Evolutionary conservation across 2,888 invertebrate genomes (phyloP).

Genomic region (Magallana nippona): DNA sequence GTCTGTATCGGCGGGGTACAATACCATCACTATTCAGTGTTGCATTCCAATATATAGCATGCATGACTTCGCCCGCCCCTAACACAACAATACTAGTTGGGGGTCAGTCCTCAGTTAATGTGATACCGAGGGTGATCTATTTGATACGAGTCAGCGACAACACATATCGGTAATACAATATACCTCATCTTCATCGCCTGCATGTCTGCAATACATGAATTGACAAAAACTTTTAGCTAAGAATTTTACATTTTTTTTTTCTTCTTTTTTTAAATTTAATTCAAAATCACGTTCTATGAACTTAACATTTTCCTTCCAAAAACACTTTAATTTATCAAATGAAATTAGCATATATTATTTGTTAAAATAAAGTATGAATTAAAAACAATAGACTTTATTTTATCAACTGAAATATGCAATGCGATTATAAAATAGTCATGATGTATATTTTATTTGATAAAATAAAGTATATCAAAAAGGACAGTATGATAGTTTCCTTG

Average conservation of each 20-base stretch:
- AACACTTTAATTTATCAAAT: too few relatives aligned
- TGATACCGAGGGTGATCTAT: constrained; percentile 26
- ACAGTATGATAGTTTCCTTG: too few relatives aligned
- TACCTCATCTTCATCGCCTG: neutral
- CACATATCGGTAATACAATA: neutral
- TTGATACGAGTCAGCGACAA: constrained; percentile 18
- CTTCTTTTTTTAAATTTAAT: neutral
- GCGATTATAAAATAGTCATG: too few relatives aligned
- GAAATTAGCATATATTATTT: too few relatives aligned
- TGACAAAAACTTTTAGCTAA: neutral
- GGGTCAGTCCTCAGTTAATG: constrained; percentile 7
- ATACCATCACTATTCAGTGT: constrained; percentile 6
- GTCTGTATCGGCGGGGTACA: neutral
- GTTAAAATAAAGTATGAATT: too few relatives aligned
- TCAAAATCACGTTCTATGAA: too few relatives aligned
- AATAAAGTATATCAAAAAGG: too few relatives aligned
- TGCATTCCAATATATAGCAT: constrained; percentile 25
- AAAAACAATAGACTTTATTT: too few relatives aligned
- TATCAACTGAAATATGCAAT: too few relatives aligned
- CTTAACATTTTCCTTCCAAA: too few relatives aligned
- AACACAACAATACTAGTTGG: constrained; percentile 4
- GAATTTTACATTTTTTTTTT: neutral
- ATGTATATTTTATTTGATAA: too few relatives aligned
- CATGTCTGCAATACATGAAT: neutral
- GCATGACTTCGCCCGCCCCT: constrained; percentile 22